Base-by-base conservation (phyloP, 2,797 vertebrate species). In the Pseudochromis fuscus region DNA sequence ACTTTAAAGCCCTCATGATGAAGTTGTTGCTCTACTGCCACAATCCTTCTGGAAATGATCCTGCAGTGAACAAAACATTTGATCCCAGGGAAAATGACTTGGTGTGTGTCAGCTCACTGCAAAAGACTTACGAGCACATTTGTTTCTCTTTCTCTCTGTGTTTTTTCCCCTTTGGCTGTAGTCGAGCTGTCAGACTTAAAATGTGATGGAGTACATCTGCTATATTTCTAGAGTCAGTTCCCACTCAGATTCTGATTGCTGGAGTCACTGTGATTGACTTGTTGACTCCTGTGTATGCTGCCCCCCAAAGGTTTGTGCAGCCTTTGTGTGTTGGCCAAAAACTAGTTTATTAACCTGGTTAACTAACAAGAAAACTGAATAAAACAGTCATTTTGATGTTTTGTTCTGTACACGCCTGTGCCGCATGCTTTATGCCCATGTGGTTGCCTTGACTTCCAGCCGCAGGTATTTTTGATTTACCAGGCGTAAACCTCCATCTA, bases 111-210 rank as follows among this genome's bases (percentile, higher is more conserved):
- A 10, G 28, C 19, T 48, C n/a, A 25, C 11, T 72, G 51, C 65
- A 30, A 30, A 65, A 60, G 38, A 81, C 28, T 35, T 38, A 25
- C 28, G 42, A 25, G 38, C 48, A 42, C 59, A 63, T 64, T 57
- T 59, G 51, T 62, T 25, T 62, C 62, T 23, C n/a, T 57, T 42
- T 46, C 44, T 42, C 18, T 56, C 24, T 60, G 57, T 19, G 57
- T 38, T 24, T 50, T 50, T 46, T n/a, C n/a, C 40, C 33, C 52
- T 59, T 28, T 12, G n/a, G 44, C 60, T 23, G 0, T 9, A 33
- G 56, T 33, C n/a, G 48, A 71, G 52, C 73, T 64, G 57, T 71
- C 66, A 71, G 55, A 53, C 59, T 33, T 6, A 52, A 50, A 23
- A 48, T 25, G 49, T 62, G 75, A 75, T 53, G 21, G 25, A 76